phyloP scores from a whole-genome alignment of 1,140 invertebrate genomes.

The Monomorium pharaonis region DNA sequence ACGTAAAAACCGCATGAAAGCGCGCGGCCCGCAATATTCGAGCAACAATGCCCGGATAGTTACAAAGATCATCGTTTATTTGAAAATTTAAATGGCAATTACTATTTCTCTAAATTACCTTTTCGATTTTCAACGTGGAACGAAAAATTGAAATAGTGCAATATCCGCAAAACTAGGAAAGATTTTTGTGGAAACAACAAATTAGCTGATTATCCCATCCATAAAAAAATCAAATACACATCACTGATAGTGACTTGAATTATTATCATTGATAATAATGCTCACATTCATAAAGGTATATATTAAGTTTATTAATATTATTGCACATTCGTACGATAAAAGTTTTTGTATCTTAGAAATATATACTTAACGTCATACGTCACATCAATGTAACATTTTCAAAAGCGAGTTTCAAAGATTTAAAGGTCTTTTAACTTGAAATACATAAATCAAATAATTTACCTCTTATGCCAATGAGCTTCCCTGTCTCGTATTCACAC shows the following conservation, averaged over 20 bases:
- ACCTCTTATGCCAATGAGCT: too few species aligned
- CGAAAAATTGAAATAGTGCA: conserved; percentile 25
- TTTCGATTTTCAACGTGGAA: conserved; percentile 28
- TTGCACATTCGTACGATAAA: not conserved
- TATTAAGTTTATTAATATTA: conserved; percentile 10
- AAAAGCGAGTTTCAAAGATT: not conserved
- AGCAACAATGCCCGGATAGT: conserved; percentile 37
- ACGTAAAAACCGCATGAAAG: conserved; percentile 52
- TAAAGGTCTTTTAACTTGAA: not conserved
- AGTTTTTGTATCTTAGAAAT: not conserved
- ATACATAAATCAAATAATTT: too few species aligned
- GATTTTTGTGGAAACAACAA: not conserved
- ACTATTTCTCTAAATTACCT: conserved; percentile 55
- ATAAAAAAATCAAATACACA: conserved; percentile 7
- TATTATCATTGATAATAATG: not conserved
- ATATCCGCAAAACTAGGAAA: conserved; percentile 29
- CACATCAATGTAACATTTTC: not conserved
- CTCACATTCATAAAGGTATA: not conserved
- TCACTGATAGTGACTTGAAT: too few species aligned
- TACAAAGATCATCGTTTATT: conserved; percentile 54
- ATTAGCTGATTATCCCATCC: not conserved
- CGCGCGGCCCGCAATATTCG: conserved; percentile 44
- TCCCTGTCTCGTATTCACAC: too few species aligned
- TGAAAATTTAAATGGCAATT: conserved; percentile 55
- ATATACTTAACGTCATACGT: not conserved